Evolutionary conservation across 2,113 vertebrate genomes (phyloP).

Genomic region (Corapipo altera): DNA sequence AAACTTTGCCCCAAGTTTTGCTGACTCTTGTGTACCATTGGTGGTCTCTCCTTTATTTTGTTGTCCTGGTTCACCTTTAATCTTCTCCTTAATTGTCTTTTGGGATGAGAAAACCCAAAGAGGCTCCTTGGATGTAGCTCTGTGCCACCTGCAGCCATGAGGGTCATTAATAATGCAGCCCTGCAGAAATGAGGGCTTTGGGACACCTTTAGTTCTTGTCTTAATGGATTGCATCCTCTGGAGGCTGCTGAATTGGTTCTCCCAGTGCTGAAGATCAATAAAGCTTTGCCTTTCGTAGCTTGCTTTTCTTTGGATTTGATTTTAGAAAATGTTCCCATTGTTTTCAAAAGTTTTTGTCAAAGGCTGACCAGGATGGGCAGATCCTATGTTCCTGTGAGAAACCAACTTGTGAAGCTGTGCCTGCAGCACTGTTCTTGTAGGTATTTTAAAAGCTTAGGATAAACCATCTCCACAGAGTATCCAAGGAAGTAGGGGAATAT

Average conservation of each 20-base stretch:
- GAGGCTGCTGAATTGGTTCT: not conserved
- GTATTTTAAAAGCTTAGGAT: not conserved
- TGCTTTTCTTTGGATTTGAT: not conserved
- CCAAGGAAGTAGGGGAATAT: not conserved
- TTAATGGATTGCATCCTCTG: slow-evolving; percentile 20
- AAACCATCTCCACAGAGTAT: not conserved
- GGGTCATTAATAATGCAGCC: not conserved
- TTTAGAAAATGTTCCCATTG: not conserved
- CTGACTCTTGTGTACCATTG: fast-evolving
- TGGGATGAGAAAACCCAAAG: not conserved
- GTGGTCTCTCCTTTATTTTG: not conserved
- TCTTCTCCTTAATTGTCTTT: not conserved
- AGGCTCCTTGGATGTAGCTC: not conserved
- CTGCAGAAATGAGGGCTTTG: not conserved
- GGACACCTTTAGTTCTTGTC: not conserved
- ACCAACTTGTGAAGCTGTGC: not conserved
- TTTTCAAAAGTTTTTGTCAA: not conserved
- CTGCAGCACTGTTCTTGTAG: not conserved
- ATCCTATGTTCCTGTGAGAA: not conserved
- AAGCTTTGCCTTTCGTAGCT: not conserved
- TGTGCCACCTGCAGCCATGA: not conserved
- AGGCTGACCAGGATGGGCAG: not conserved
- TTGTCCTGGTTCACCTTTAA: not conserved
- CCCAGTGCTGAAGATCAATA: not conserved
- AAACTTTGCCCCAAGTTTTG: not conserved